phyloP scores from a whole-genome alignment of 2,113 vertebrate species.

The human region DNA sequence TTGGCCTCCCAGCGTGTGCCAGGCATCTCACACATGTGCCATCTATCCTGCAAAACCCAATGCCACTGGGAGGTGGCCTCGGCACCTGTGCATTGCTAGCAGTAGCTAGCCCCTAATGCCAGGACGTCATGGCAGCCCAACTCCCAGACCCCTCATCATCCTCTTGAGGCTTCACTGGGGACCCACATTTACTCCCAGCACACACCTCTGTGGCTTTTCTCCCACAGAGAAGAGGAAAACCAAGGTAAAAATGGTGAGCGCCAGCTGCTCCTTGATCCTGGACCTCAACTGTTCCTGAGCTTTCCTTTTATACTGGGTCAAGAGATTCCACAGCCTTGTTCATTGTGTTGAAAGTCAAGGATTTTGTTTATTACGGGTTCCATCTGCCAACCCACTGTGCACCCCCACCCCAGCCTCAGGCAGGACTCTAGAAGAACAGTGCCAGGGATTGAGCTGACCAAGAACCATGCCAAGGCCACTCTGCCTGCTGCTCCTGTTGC shows the following conservation, averaged over 20 bases:
- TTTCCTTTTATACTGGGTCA: neutral
- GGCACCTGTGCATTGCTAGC: neutral
- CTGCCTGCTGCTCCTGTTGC: accelerated
- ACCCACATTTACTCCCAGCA: neutral
- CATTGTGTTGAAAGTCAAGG: neutral
- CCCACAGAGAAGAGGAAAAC: neutral
- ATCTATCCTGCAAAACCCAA: neutral
- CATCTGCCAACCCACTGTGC: neutral
- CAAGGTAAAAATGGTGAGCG: neutral
- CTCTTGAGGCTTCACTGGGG: neutral
- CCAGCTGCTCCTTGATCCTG: neutral
- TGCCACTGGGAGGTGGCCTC: neutral
- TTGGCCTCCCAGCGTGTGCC: neutral
- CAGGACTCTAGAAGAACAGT: neutral
- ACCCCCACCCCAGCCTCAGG: neutral
- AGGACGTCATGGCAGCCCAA: neutral
- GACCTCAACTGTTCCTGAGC: neutral
- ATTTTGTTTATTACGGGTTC: neutral
- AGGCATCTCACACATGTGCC: neutral
- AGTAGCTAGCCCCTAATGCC: neutral
- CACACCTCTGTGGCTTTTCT: neutral
- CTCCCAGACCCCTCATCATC: neutral
- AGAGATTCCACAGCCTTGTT: neutral
- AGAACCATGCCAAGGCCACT: neutral
- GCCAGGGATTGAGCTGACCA: neutral